phyloP scores from a whole-genome alignment of 2,113 vertebrate genomes.

The Leptodactylus fuscus region DNA sequence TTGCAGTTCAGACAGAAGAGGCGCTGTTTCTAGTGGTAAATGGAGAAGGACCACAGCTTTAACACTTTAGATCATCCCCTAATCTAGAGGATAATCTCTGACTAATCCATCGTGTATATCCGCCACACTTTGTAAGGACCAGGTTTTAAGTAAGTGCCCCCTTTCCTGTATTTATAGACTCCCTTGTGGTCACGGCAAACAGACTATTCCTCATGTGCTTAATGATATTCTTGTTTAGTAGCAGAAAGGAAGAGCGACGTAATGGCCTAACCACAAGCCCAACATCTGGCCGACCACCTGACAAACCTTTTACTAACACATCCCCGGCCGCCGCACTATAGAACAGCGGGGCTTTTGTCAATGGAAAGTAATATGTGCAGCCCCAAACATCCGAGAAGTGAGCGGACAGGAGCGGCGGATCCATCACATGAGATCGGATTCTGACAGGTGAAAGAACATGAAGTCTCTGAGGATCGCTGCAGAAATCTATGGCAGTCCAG shows the following conservation, averaged over 20 bases:
- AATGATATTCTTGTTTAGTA: constrained; percentile 4
- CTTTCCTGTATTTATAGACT: neutral
- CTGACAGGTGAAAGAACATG: neutral
- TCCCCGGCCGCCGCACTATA: no score
- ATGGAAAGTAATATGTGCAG: constrained; percentile 12
- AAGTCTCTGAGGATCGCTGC: neutral
- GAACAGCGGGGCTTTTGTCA: constrained; percentile 12
- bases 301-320: constrained; percentile 24
- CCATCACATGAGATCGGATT: neutral
- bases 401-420: neutral
- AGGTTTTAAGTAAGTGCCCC: neutral
- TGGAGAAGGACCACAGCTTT: no score
- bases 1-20: no score
- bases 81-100: no score
- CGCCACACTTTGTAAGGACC: no score
- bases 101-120: neutral
- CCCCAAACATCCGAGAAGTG: neutral
- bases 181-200: neutral
- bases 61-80: no score
- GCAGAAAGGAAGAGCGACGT: neutral
- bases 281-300: neutral
- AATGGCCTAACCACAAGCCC: constrained; percentile 4
- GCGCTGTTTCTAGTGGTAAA: no score
- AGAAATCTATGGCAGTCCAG: no score
- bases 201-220: neutral